Base-by-base conservation (phyloP, 2,113 vertebrate species). In the Herpetotheres cachinnans region DNA sequence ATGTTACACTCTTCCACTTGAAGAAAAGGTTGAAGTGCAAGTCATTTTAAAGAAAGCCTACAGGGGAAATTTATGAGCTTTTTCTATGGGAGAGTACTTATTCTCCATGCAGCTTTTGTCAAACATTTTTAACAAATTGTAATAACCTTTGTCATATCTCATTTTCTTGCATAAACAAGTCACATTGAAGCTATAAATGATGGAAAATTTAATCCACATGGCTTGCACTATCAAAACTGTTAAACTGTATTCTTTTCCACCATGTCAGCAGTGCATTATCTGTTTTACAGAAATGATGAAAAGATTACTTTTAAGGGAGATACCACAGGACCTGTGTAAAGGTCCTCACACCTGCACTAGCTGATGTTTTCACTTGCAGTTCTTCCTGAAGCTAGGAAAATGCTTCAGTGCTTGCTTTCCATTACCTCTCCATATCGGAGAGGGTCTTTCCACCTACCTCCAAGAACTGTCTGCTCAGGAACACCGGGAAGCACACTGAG, bases 151-250 rank as follows among this genome's bases (percentile, higher is more conserved):
- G 95, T 96, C 94, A 81, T 97, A 96, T 95, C 96, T 98, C 94
- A 96, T 95, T 97, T 95, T 97, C 82, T 94, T 97, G 66, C 86
- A 97, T 98, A 98, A 98, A 98, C 98, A 98, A 96, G 96, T 89
- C 93, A 96, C 88, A 70, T 82, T 93, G 95, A 98, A 98, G 97
- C 92, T 97, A 97, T 95, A 97, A 97, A 98, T 97, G 96, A 97
- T 96, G 98, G 98, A 98, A 98, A 98, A 97, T 97, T 93, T 98
- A 98, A 98, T 98, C 95, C 96, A 85, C 89, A 78, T 89, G 82
- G 95, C 90, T 97, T 95, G 72, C 55, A 30, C 88, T 98, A 98
- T 97, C 97, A 98, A 97, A 98, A 96, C 95, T 95, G 63, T 95
- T 97, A 97, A 92, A 71, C 90, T 95, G 55, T 80, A 69, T 97